These are phyloP conservation scores for Odontamblyopus rebecca DNA, from an alignment of 2,797 vertebrate genomes.

Conservation along the genomic window DNA sequence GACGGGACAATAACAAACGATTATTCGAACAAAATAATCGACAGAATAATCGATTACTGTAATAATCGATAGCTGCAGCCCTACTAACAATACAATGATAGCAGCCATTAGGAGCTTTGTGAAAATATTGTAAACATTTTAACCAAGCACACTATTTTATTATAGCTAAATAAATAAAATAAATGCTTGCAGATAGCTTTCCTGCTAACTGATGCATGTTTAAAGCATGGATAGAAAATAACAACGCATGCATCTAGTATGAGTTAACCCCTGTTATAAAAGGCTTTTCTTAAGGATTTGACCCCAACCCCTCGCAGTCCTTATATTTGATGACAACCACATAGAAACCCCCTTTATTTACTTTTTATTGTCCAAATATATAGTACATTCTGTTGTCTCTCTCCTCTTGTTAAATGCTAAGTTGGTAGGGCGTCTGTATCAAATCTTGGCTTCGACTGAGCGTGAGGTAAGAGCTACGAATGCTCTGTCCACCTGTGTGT, in stretches of 20 bases:
- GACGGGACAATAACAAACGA: too few relatives aligned
- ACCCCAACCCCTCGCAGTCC: neutral
- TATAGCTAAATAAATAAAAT: too few relatives aligned
- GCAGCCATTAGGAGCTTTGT: too few relatives aligned
- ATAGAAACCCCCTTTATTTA: neutral
- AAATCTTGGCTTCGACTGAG: slow-evolving; percentile 77
- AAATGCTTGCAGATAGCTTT: too few relatives aligned
- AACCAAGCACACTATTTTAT: too few relatives aligned
- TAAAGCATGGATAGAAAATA: neutral
- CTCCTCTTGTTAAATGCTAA: slow-evolving; percentile 78
- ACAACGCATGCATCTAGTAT: neutral
- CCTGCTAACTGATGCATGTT: neutral
- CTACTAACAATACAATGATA: too few relatives aligned
- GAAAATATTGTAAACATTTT: too few relatives aligned
- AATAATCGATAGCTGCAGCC: too few relatives aligned
- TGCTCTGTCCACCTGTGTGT: slow-evolving; percentile 13
- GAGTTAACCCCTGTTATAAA: neutral
- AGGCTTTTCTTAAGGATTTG: neutral
- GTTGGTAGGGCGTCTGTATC: slow-evolving; percentile 81
- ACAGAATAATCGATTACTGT: too few relatives aligned
- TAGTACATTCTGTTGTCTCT: slow-evolving; percentile 71
- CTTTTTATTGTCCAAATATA: slow-evolving; percentile 34
- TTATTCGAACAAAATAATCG: too few relatives aligned
- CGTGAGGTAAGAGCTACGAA: slow-evolving; percentile 77
- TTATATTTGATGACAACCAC: neutral